Base-by-base conservation (phyloP, 1,140 invertebrate species). In the Nasonia longicornis region DNA sequence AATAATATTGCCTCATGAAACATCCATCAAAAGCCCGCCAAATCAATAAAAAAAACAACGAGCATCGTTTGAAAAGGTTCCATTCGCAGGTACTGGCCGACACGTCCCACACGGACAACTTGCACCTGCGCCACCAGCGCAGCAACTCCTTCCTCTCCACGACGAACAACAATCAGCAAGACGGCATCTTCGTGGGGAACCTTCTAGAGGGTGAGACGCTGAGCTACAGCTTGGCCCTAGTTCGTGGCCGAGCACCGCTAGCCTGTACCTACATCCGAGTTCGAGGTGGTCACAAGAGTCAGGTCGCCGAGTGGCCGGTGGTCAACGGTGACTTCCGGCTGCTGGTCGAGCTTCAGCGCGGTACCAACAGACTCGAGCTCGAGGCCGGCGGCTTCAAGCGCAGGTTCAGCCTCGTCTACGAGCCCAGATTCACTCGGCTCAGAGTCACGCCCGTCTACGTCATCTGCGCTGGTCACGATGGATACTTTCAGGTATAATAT, bases 381-480 rank as follows among this genome's bases (percentile, higher is more conserved):
- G 89, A 90, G 67, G 87, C 87, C 11, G 87, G 86, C 2, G 85
- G 85, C 12, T 81, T 86, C 11, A 90, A 87, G 70, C 84, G 80
- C 58, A 87, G 85, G 78, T 82, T 91, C 0, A 86, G 83, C 8
- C 69, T 91, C 1, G 82, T 87, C 4, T 87, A 91, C 71, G 90
- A 91, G 48, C 90, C 90, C 0, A 84, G 89, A 63, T 82, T 86
- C 0, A 90, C 89, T 0, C 86, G 89, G 79, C 79, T 90, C 42
- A 87, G 91, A 35, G 92, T 95, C 11, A 92, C 92, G 16, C 95
- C 95, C 8, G 91, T 96, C 11, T 96, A 96, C 85, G 93, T 96
- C 70, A 92, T 96, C 81, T 96, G 95, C 87, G 90, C 93, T 70
- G 93, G 93, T 26, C 94, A 96, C 87, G 93, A 95, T 90, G 96